Base-by-base conservation (phyloP, 2,113 vertebrate genomes). In the Accipiter virgatus region DNA sequence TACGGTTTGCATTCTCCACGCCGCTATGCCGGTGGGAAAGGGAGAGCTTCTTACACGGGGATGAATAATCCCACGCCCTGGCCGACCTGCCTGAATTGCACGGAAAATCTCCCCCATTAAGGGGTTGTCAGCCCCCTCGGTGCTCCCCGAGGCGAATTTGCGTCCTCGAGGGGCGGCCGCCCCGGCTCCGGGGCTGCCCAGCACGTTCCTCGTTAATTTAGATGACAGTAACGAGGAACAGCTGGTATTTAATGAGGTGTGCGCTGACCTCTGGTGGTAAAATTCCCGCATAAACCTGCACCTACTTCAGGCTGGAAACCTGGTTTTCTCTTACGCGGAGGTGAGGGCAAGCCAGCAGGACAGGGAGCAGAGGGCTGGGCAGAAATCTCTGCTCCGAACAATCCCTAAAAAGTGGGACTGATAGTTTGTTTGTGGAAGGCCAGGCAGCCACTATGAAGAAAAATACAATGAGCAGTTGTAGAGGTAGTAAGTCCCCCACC, bases 121-220 rank as follows among this genome's bases (percentile, higher is more conserved):
- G 62, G 63, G 25, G 13, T 40, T 58, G 58, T 59, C 61, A 52
- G 50, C 55, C 13, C 34, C 22, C 16, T 34, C 25, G 42, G 21
- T 63, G 48, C 48, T 84, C 61, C 36, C 47, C 21, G n/a, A 1
- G 7, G 45, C 18, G 29, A 7, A 63, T 85, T 26, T 55, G 17
- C 4, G 0, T 31, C 31, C 31, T 22, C 32, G n/a, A 52, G 21
- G 13, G 4, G 18, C 26, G 47, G 18, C 10, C 1, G 0, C 11
- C 11, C 0, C 1, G 7, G 3, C 11, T 26, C 22, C 1, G 1
- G 18, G 32, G 13, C 4, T 70, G 31, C 34, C 31, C 43, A 17
- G 48, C 6, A 22, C 32, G 43, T 45, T 50, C 11, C 6, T 6
- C 22, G 27, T 77, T 36, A 27, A 10, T 40, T 16, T 9, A 21